Base-by-base conservation (phyloP, 2,113 vertebrate genomes). In the Parotia lawesii region DNA sequence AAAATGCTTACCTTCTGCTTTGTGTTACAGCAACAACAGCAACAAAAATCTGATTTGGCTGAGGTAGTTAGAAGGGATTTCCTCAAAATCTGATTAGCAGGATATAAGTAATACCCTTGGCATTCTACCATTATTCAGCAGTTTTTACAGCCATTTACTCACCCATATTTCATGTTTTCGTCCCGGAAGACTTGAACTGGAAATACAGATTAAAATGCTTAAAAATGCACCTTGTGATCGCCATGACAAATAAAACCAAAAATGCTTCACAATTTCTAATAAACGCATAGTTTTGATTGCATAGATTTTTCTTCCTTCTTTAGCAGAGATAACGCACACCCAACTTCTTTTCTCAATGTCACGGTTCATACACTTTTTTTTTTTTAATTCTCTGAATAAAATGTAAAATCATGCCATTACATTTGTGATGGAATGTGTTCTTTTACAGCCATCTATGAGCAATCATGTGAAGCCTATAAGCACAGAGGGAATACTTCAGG, bases 391-490 rank as follows among this genome's bases (percentile, higher is more conserved):
- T 16, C 25, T 69, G 78, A 91, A 75, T 89, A 91, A 95, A 96
- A 76, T 60, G 12, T 84, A 71, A 69, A 94, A 77, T 56, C 27
- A 54, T 86, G 67, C 27, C 42, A 15, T 92, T 87, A 58, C 6
- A 53, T 93, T 94, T 93, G 40, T 91, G 65, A 94, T 71, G 22
- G 44, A 77, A 80, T 78, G 25, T 86, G 81, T 85, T 96, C 77
- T 94, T 91, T 96, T 92, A 35, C 97, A 99, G 99, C 99, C 42
- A 96, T 99, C 94, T 98, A 99, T 38, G 98, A 99, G 93, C 98
- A 98, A 85, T 99, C 99, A 29, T 99, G 99, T 95, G 99, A 99
- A 97, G 98, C 98, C 15, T 99, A 99, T 97, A 99, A 99, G 91
- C 98, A 99, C 96, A 98, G 87, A 97, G 99, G 99, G 75, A 99